A percentile compares a stretch with the other conserved stretches of the same genome.
These are phyloP conservation scores for Siphlonurus alternatus DNA, from an alignment of 2,888 invertebrate species.

Conservation along the genomic window DNA sequence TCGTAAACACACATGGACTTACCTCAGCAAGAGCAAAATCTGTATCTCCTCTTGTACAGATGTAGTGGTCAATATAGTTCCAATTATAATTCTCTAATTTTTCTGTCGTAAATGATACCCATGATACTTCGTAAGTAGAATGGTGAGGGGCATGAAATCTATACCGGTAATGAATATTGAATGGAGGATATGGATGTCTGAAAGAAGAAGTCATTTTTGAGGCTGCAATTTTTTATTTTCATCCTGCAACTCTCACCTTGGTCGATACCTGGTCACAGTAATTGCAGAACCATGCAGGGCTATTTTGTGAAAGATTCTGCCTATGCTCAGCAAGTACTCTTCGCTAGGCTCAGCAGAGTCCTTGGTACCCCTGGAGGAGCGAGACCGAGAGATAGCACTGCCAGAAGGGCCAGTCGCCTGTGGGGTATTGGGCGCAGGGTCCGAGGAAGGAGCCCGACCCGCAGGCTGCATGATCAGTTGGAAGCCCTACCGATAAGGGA, in stretches of 20 bases:
- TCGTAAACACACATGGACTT: slow-evolving; percentile 18
- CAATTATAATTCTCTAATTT: slow-evolving; percentile 92
- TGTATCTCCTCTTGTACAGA: slow-evolving; percentile 84
- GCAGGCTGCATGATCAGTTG: slow-evolving; percentile 53
- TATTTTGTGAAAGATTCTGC: slow-evolving; percentile 86
- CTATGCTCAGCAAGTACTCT: slow-evolving; percentile 78
- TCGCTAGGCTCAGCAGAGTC: slow-evolving; percentile 38
- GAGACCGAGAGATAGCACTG: not conserved
- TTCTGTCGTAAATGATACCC: slow-evolving; percentile 87
- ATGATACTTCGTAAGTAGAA: slow-evolving; percentile 83
- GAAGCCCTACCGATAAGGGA: slow-evolving; percentile 44
- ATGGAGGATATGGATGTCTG: slow-evolving; percentile 87
- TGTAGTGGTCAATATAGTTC: slow-evolving; percentile 95
- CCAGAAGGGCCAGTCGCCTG: slow-evolving; percentile 13
- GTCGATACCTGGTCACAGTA: slow-evolving; percentile 82
- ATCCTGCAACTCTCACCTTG: slow-evolving; percentile 42
- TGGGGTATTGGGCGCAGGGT: slow-evolving; percentile 22
- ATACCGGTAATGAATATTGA: slow-evolving; percentile 81
- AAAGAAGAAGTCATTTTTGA: slow-evolving; percentile 18
- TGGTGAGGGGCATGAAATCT: slow-evolving; percentile 86
- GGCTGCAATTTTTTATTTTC: not conserved
- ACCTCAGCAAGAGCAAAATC: slow-evolving; percentile 80
- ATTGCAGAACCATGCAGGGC: slow-evolving; percentile 75
- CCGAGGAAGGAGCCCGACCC: slow-evolving; percentile 15
- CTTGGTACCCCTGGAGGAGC: not conserved